phyloP scores from a whole-genome alignment of 2,888 invertebrate species.

The Pegoplata infirma region DNA sequence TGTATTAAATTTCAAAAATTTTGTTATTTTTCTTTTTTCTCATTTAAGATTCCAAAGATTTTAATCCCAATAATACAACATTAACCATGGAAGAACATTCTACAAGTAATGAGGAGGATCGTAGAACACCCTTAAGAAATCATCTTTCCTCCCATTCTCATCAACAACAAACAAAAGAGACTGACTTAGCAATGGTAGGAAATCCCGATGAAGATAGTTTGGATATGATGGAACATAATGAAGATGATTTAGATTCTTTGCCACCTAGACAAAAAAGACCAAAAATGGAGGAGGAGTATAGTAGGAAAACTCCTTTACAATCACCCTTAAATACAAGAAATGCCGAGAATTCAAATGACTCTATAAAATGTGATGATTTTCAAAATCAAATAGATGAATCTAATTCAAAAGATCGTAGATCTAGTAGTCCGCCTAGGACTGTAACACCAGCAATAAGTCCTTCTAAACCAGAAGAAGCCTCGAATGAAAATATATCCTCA shows the following conservation, averaged over 20 bases:
- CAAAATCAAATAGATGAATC: constrained; percentile 52
- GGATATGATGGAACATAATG: constrained; percentile 20
- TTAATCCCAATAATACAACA: constrained; percentile 71
- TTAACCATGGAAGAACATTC: constrained; percentile 64
- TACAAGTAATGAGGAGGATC: constrained; percentile 36
- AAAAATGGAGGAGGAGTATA: constrained; percentile 64
- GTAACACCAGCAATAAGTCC: constrained; percentile 62
- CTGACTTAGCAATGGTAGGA: constrained; percentile 41
- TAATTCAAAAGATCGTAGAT: constrained; percentile 52
- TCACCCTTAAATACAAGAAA: constrained; percentile 30
- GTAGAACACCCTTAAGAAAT: constrained; percentile 40
- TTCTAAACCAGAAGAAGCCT: constrained; percentile 53
- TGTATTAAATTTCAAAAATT: constrained; percentile 44
- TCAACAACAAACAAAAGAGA: constrained; percentile 54
- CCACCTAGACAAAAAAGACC: constrained; percentile 51
- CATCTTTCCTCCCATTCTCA: constrained; percentile 39
- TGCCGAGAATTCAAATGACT: constrained; percentile 30
- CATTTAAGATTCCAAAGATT: constrained; percentile 76
- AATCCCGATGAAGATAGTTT: constrained; percentile 21
- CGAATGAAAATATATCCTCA: constrained; percentile 53
- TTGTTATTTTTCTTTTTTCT: constrained; percentile 28
- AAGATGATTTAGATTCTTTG: constrained; percentile 38
- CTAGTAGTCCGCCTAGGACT: constrained; percentile 41
- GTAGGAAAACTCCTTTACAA: constrained; percentile 15
- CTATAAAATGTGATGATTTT: constrained; percentile 49